These are phyloP conservation scores for Laspeyria flexula DNA, from an alignment of 2,888 invertebrate genomes.

Conservation along the genomic window DNA sequence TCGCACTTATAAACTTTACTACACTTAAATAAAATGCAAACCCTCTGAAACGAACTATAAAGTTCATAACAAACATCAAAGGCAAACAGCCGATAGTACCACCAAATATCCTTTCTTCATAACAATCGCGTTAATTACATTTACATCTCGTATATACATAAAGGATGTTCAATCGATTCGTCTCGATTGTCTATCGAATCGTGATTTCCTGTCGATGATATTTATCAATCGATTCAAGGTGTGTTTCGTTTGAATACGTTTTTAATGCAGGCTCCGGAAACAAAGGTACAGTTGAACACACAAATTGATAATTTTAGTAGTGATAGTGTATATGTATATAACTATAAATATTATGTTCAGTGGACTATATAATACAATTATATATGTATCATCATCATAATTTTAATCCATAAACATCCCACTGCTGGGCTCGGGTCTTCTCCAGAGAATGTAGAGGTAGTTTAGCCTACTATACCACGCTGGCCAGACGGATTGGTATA, in stretches of 20 bases:
- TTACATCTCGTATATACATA: slow-evolving; percentile 52
- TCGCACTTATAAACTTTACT: too few relatives aligned
- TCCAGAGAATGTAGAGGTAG: too few relatives aligned
- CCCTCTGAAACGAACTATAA: too few relatives aligned
- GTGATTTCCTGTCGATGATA: slow-evolving; percentile 64
- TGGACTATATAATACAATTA: not conserved
- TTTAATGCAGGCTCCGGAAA: slow-evolving; percentile 43
- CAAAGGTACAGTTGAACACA: slow-evolving; percentile 24
- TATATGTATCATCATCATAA: too few relatives aligned
- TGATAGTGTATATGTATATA: not conserved
- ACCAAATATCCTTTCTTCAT: slow-evolving; percentile 37
- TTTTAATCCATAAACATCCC: too few relatives aligned
- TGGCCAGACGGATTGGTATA: too few relatives aligned
- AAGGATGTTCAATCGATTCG: slow-evolving; percentile 64
- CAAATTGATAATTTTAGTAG: not conserved
- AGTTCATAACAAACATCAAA: slow-evolving; percentile 25
- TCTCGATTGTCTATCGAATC: slow-evolving; percentile 59
- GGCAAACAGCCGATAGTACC: slow-evolving; percentile 31
- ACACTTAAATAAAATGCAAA: too few relatives aligned
- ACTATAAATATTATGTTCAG: not conserved
- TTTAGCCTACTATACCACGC: too few relatives aligned
- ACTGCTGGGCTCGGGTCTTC: too few relatives aligned
- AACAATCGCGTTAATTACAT: slow-evolving; percentile 55
- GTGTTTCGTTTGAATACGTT: slow-evolving; percentile 49
- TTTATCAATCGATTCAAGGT: slow-evolving; percentile 52